These are phyloP conservation scores for Tribolium freemani DNA, from an alignment of 2,888 invertebrate species.

Conservation along the genomic window DNA sequence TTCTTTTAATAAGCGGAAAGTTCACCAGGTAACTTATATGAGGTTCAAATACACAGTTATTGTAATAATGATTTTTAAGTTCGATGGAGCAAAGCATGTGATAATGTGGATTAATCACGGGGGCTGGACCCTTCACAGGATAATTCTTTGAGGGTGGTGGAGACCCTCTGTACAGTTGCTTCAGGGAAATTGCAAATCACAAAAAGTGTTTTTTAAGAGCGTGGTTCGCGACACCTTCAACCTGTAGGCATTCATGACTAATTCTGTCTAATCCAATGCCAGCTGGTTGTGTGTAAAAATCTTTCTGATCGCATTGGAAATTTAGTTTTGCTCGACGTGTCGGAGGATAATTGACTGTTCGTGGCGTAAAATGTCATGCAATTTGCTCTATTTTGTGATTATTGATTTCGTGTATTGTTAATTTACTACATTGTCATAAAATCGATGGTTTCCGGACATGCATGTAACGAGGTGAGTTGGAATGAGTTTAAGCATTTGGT, in stretches of 20 bases:
- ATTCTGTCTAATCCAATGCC: slow-evolving; percentile 23
- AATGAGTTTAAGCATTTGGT: background rate
- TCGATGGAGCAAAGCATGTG: too few species aligned
- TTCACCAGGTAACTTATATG: too few species aligned
- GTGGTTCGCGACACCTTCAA: slow-evolving; percentile 20
- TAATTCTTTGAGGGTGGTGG: background rate
- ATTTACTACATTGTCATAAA: slow-evolving; percentile 18
- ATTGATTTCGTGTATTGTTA: slow-evolving; percentile 11
- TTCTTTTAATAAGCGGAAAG: too few species aligned
- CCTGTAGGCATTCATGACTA: slow-evolving; percentile 29
- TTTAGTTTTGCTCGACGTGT: too few species aligned
- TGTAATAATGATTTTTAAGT: too few species aligned
- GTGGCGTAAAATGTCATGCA: background rate
- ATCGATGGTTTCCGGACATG: slow-evolving; percentile 28
- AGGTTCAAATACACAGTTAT: too few species aligned
- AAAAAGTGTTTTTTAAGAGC: background rate
- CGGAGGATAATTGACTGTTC: background rate
- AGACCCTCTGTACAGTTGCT: background rate
- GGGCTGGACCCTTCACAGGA: background rate
- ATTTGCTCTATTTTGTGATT: background rate
- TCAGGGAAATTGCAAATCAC: background rate
- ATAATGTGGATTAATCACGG: too few species aligned
- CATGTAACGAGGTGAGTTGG: slow-evolving; percentile 22
- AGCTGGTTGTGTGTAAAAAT: slow-evolving; percentile 10
- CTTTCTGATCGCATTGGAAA: background rate